Evolutionary conservation across 2,113 vertebrate genomes (phyloP), one percentile per base, ranked within the genome.

Genomic region (Gopherus flavomarginatus): DNA sequence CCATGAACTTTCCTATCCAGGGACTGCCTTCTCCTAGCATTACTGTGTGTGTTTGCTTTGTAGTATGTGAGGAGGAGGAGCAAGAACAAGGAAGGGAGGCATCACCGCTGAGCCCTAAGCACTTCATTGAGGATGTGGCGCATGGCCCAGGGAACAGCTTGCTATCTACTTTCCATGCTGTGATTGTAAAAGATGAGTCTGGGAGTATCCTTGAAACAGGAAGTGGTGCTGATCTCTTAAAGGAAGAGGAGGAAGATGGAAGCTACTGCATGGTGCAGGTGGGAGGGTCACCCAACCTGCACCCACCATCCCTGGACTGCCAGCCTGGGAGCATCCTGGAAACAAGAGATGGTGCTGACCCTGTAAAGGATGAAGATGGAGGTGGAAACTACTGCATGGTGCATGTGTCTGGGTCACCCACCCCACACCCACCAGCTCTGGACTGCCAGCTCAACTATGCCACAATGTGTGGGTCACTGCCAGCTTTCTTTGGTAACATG

Each of bases 31-130:
- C 57, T 85, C 27, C 13, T 81, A 1, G 1, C n/a, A 13, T n/a
- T 82, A 11, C 14, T 82, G 72, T 21, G 21, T 0, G 0, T 83
- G 80, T 92, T 87, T 88, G 11, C 35, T n/a, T 89, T 87, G 12
- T 57, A 98, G 98, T 81, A 31, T n/a, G 22, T 14, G 38, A 97
- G 35, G 72, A 91, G 42, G 59, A n/a, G 44, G 69, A 89, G 21
- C 11, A 49, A 17, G 49, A 38, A 49, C 86, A 81, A 1, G 5
- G 85, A 56, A 19, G 86, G 77, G 53, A 94, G 54, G 77, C 72
- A 2, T 3, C 1, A 0, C 57, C 8, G 4, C 78, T 90, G 87
- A 91, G 90, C 14, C 49, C 75, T 1, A 88, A 95, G 47, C 72
- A 44, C 35, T 88, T 85, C 1, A 52, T 80, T 38, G 53, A 27